phyloP scores from a whole-genome alignment of 2,888 invertebrate genomes.

The Lypha dubia region DNA sequence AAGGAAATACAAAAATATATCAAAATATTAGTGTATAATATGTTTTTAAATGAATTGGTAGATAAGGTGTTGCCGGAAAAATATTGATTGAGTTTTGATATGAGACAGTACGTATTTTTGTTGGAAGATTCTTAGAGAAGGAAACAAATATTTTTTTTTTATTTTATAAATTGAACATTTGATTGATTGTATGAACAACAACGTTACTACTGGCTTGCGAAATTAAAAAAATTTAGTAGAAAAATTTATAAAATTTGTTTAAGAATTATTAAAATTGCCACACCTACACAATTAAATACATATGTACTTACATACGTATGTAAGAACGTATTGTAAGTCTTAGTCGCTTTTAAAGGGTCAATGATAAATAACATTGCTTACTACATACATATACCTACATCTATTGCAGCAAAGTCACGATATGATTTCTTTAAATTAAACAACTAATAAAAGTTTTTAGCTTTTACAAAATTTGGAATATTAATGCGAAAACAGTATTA shows the following conservation, averaged over 20 bases:
- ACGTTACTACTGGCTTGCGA: neutral
- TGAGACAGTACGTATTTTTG: neutral
- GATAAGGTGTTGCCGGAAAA: neutral
- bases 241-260: no score
- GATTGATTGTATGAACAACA: neutral
- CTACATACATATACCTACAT: no score
- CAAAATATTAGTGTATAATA: neutral
- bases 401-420: no score
- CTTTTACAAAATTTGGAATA: no score
- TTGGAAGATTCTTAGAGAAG: neutral
- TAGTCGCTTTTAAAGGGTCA: no score
- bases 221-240: no score
- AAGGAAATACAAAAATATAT: conserved; percentile 28
- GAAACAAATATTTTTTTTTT: neutral
- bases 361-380: no score
- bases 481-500: no score
- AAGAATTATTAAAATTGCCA: no score
- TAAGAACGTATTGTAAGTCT: no score
- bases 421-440: no score
- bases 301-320: neutral
- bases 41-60: neutral
- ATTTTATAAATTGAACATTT: neutral
- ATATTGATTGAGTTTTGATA: conserved; percentile 18
- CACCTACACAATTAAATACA: neutral
- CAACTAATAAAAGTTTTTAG: no score